Conservation (phyloP, 2,797 vertebrate species). For the Philypnodon macrostomus region DNA sequence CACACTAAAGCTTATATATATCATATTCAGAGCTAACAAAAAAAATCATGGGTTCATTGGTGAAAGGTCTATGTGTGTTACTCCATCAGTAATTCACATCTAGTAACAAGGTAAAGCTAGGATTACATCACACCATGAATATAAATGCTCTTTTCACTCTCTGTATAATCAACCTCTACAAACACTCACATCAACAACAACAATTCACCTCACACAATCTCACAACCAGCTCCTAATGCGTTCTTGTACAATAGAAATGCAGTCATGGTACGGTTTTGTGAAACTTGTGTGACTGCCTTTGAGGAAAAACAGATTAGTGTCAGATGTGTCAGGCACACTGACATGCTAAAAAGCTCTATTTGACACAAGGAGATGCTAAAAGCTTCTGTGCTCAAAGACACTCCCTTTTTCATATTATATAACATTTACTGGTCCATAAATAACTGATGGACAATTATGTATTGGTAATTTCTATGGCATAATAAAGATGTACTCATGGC, state of each 20-base stretch:
- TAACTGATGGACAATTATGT: too few relatives aligned
- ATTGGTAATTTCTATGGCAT: too few relatives aligned
- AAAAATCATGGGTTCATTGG: too few relatives aligned
- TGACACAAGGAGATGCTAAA: conserved; percentile 19
- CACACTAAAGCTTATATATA: too few relatives aligned
- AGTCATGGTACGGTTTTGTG: background rate
- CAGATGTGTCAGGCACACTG: conserved; percentile 17
- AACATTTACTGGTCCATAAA: too few relatives aligned
- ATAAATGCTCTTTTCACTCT: conserved; percentile 3
- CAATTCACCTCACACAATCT: background rate
- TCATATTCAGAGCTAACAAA: too few relatives aligned
- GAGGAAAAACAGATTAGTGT: conserved; percentile 15
- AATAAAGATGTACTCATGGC: too few relatives aligned
- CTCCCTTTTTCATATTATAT: too few relatives aligned
- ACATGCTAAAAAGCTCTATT: conserved; percentile 10
- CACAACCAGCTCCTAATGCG: background rate
- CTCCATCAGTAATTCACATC: too few relatives aligned
- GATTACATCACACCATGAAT: conserved; percentile 9
- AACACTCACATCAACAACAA: too few relatives aligned
- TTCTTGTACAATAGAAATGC: background rate
- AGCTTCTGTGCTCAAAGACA: conserved; percentile 1
- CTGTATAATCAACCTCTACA: background rate
- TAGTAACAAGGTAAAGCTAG: background rate
- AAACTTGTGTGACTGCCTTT: conserved; percentile 13
- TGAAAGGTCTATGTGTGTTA: too few relatives aligned